A percentile compares a stretch with the other conserved stretches of the same genome.
These are phyloP conservation scores for Datnioides undecimradiatus DNA, from an alignment of 2,113 vertebrate genomes.

Conservation along the genomic window DNA sequence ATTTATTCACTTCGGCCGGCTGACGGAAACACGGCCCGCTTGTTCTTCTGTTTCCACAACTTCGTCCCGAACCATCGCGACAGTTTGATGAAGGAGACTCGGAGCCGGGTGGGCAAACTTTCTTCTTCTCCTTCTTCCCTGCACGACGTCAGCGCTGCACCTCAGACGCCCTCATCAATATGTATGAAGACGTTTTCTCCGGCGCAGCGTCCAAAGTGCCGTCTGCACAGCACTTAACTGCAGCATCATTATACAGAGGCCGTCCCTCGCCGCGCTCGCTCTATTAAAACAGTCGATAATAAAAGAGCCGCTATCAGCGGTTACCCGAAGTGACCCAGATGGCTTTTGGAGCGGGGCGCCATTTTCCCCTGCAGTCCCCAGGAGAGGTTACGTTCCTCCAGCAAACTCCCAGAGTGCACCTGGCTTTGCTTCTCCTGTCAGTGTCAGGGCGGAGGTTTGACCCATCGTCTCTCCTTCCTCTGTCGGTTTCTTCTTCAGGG, in stretches of 20 bases:
- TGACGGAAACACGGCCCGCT: not conserved
- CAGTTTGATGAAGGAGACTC: not conserved
- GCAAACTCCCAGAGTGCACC: not conserved
- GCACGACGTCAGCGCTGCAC: not conserved
- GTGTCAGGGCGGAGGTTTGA: not conserved
- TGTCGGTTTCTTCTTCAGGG: no score
- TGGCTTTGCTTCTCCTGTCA: not conserved
- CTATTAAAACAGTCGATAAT: slow-evolving; percentile 40
- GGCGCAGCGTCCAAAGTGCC: slow-evolving; percentile 22
- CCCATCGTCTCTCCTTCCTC: no score
- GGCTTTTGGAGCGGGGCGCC: slow-evolving; percentile 29
- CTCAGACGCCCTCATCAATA: slow-evolving; percentile 57
- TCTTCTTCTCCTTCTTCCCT: not conserved
- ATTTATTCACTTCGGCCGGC: not conserved
- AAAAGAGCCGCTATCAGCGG: slow-evolving; percentile 33
- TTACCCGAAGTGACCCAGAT: slow-evolving; percentile 46
- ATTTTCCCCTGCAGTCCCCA: not conserved
- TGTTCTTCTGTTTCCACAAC: not conserved
- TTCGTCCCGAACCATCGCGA: fast-evolving
- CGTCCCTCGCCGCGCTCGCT: not conserved
- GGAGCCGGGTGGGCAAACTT: not conserved
- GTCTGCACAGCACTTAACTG: slow-evolving; percentile 38
- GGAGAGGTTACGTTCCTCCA: no score
- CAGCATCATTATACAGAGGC: slow-evolving; percentile 29
- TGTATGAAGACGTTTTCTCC: slow-evolving; percentile 56